Base-by-base conservation (phyloP, 1,140 invertebrate genomes). In the Xylocopa sonorina region DNA sequence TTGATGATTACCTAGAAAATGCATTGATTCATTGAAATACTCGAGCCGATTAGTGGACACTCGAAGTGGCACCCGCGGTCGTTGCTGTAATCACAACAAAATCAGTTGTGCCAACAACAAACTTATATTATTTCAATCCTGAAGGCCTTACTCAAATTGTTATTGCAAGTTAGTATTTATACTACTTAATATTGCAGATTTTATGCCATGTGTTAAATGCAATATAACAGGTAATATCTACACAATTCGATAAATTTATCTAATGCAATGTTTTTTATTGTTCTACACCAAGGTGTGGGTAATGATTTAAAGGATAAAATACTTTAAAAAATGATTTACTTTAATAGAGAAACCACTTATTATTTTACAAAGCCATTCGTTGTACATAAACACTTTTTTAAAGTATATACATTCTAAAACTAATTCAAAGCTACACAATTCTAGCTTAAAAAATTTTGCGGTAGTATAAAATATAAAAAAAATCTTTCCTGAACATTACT, bases 11-110 rank as follows among this genome's bases (percentile, higher is more conserved):
- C 92, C 92, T 93, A 92, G 89, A 90, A 90, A 92, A 92, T 92
- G 92, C 90, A 93, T 90, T 92, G 92, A 93, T 91, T 92, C 91
- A 93, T 91, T 93, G 88, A 90, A 93, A 91, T 92, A 92, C 90
- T 91, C 87, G 89, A 92, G 91, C 91, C 91, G 90, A 92, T 92
- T 90, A 91, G 92, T 89, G 90, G 90, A 92, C 92, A 92, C 90
- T 92, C 88, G 89, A 90, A 89, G 90, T 91, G 87, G 90, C 91
- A 91, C 87, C 92, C 89, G 82, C 90, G 90, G 89, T 88, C 90
- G 87, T 89, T 91, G 91, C 92, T 93, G 92, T 92, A 93, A 93
- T 93, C 91, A 93, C 92, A 93, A 93, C 92, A 93, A 92, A 93
- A 93, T 93, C 87, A 93, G 92, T 91, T 93, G 92, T 93, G 91